Evolutionary conservation across 2,113 vertebrate genomes (phyloP).

Genomic region (Columba livia): DNA sequence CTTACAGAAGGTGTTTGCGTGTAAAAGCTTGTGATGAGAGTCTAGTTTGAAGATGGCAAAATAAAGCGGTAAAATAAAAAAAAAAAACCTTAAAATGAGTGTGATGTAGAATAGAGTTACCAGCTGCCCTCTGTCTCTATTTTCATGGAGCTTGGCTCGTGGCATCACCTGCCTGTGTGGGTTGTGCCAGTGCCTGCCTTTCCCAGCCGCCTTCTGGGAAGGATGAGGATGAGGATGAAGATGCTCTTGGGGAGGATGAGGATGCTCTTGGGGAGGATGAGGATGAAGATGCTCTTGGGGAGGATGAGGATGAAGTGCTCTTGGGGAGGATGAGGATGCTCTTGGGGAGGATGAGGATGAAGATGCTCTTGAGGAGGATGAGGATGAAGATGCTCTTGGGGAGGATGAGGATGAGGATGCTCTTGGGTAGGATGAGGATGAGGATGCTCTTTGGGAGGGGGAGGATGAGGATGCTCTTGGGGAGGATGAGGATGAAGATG

Average conservation of each 20-base stretch:
- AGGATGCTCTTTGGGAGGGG: no score
- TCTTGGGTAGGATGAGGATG: background rate
- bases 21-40: background rate
- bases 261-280: no score
- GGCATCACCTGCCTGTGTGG: background rate
- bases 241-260: no score
- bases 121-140: background rate
- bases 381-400: no score
- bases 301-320: no score
- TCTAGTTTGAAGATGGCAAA: background rate
- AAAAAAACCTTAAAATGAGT: fast-evolving
- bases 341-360: no score
- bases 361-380: no score
- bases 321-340: no score
- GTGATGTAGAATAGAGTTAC: background rate
- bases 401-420: no score
- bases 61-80: background rate
- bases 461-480: background rate
- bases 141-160: background rate
- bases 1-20: fast-evolving
- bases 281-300: no score
- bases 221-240: background rate
- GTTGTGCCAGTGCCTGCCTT: background rate
- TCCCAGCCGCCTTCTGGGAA: background rate
- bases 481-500: background rate